Base-by-base conservation (phyloP, 1,140 invertebrate genomes). In the Scaptomyza hsui region DNA sequence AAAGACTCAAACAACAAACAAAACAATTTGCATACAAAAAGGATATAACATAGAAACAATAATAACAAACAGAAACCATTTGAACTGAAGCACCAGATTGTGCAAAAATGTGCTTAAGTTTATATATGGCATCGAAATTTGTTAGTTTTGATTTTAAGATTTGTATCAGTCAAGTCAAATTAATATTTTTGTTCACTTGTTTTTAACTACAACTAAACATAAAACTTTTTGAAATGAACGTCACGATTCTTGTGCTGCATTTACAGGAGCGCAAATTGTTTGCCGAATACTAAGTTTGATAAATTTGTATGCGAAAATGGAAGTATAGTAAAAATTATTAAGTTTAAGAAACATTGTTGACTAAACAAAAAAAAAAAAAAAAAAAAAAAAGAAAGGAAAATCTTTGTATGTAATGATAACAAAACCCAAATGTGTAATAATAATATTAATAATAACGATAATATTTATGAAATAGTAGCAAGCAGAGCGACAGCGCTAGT, bases 1-100 rank as follows among this genome's bases (percentile, higher is more conserved):
- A 89, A 89, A 89, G 83, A 89, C 83, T 89, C 83, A 89, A 88
- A 79, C 55, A 65, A 75, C 49, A 75, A 72, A 57, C 55, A n/a
- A n/a, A n/a, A 71, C 70, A 71, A 77, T 51, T 61, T 67, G 75
- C 68, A 61, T 71, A 45, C 48, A 48, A 26, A 42, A 48, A 60
- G 19, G 18, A 48, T 47, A 61, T 52, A 56, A 26, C 24, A 69
- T 49, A 51, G 35, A 44, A 62, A 62, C 24, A 70, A 61, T 32
- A 65, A 45, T 3, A 60, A 59, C 24, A 49, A 35, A 52, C 1
- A n/a, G 41, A 53, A 21, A 29, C 41, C 24, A 56, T 57, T 63
- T 44, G 24, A 55, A 39, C 26, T 13, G 26, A 4, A 9, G 24
- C 13, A 26, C 7, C 9, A 24, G 2, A n/a, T 10, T 13, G 3